phyloP scores from a whole-genome alignment of 2,797 vertebrate species.

The Ispidina picta region DNA sequence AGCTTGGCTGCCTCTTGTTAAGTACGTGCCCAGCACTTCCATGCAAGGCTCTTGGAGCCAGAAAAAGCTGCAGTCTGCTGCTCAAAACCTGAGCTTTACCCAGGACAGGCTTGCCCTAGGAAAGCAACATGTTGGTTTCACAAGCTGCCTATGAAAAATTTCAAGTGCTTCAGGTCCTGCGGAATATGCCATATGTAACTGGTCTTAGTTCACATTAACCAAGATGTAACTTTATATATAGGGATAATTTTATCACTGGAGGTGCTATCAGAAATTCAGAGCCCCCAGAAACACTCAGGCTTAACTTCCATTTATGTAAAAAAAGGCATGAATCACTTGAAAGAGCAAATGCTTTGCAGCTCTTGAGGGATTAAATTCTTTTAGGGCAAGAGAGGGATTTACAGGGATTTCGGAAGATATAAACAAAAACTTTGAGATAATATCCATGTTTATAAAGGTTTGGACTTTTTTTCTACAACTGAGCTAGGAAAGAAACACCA shows the following conservation, averaged over 20 bases:
- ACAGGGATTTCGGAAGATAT: neutral
- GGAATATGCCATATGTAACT: neutral
- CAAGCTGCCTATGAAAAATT: neutral
- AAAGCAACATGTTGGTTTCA: neutral
- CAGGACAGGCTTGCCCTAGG: neutral
- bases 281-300: neutral
- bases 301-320: neutral
- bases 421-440: neutral
- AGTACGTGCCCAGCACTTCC: neutral
- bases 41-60: neutral
- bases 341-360: neutral
- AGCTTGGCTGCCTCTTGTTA: neutral
- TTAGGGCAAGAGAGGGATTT: neutral
- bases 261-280: neutral
- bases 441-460: neutral
- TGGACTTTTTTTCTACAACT: neutral
- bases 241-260: neutral
- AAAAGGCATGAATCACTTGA: neutral
- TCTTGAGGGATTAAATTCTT: neutral
- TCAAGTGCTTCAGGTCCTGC: neutral
- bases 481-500: neutral
- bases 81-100: neutral
- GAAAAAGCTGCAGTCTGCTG: neutral
- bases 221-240: neutral
- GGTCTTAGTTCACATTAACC: neutral